Percentiles rank a stretch among this genome's conserved stretches.
Conservation (phyloP, 2,888 invertebrate species). For the Erebia aethiops region DNA sequence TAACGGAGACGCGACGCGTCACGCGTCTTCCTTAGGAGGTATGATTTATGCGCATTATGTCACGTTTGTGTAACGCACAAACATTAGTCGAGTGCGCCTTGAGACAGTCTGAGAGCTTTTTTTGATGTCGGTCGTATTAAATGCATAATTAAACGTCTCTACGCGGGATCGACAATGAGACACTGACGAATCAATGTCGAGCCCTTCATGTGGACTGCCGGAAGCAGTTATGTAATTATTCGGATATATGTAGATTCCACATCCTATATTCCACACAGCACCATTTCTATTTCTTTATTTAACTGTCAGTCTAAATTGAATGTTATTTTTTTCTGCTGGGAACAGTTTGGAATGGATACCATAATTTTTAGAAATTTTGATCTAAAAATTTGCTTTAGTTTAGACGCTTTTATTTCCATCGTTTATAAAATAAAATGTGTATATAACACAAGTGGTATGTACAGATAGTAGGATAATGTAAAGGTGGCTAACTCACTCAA, state of each 20-base stretch:
- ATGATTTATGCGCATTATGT: constrained; percentile 34
- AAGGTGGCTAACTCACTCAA: constrained; percentile 5
- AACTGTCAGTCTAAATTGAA: too few relatives aligned
- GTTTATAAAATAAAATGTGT: too few relatives aligned
- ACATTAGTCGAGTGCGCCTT: constrained; percentile 27
- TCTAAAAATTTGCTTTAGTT: too few relatives aligned
- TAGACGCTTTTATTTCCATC: too few relatives aligned
- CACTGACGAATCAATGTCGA: constrained; percentile 7
- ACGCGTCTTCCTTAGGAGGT: constrained; percentile 15
- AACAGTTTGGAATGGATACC: too few relatives aligned
- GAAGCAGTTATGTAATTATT: background rate
- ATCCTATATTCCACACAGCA: background rate
- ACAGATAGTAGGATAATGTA: background rate
- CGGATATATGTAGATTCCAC: background rate
- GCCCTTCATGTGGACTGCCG: background rate
- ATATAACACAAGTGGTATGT: background rate
- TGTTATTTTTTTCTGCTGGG: too few relatives aligned
- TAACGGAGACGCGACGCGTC: constrained; percentile 20
- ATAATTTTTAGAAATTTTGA: too few relatives aligned
- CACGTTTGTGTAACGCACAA: constrained; percentile 26
- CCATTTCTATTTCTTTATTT: too few relatives aligned
- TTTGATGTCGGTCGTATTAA: constrained; percentile 23
- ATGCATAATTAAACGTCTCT: constrained; percentile 26
- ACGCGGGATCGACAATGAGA: background rate
- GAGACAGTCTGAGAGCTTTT: constrained; percentile 28